Percentiles rank a stretch among this genome's conserved stretches.
phyloP scores from a whole-genome alignment of 2,888 invertebrate species.

The Nomada fabriciana region DNA sequence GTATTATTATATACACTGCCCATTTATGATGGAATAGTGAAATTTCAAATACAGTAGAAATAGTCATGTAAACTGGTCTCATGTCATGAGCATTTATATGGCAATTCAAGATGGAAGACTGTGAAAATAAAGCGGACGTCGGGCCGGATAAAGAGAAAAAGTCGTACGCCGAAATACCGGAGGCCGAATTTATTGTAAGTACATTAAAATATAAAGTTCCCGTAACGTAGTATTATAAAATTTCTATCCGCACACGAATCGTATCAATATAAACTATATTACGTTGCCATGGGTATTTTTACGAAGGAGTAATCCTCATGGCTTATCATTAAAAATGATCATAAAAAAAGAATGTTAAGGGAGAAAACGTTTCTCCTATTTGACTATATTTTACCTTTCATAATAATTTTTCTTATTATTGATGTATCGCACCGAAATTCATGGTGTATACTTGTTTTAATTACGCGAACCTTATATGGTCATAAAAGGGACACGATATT shows the following conservation, averaged over 20 bases:
- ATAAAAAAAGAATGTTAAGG: not conserved
- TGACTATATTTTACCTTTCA: not conserved
- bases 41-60: not conserved
- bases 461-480: constrained; percentile 74
- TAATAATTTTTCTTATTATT: not conserved
- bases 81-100: constrained; percentile 22
- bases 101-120: constrained; percentile 78
- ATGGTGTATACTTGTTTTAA: not conserved
- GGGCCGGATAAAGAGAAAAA: constrained; percentile 85
- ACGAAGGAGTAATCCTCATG: constrained; percentile 39
- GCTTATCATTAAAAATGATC: constrained; percentile 7
- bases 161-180: constrained; percentile 94
- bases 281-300: constrained; percentile 33
- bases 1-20: not conserved
- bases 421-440: not conserved
- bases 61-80: constrained; percentile 18
- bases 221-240: constrained; percentile 14
- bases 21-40: not conserved
- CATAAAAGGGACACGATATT: constrained; percentile 53
- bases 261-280: constrained; percentile 4
- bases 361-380: not conserved
- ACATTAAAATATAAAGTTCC: constrained; percentile 40
- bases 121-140: constrained; percentile 73
- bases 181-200: constrained; percentile 94
- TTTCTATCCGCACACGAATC: not conserved